Evolutionary conservation across 2,888 invertebrate species (phyloP).

Genomic region (Erebia epiphron): DNA sequence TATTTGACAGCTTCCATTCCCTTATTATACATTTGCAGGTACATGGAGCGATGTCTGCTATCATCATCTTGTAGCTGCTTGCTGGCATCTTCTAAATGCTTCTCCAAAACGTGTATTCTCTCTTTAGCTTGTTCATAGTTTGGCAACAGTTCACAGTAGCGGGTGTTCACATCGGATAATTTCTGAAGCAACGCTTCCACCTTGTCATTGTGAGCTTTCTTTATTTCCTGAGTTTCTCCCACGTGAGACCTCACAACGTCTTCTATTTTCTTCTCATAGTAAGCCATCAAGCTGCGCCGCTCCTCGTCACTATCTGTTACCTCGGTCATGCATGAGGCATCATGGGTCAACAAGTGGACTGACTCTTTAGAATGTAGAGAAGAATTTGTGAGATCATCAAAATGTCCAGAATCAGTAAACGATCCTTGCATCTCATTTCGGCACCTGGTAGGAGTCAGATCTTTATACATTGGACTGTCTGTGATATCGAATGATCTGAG

Average conservation of each 20-base stretch:
- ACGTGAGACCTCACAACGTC: conserved; percentile 85
- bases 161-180: conserved; percentile 88
- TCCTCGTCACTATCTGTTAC: conserved; percentile 84
- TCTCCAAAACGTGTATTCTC: conserved; percentile 86
- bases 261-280: conserved; percentile 89
- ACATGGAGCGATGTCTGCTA: conserved; percentile 88
- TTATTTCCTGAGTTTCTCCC: conserved; percentile 88
- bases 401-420: conserved; percentile 93
- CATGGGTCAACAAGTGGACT: conserved; percentile 81
- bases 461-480: conserved; percentile 75
- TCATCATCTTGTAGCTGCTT: conserved; percentile 88
- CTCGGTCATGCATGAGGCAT: conserved; percentile 80
- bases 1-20: conserved; percentile 91
- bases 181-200: conserved; percentile 88
- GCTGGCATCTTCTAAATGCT: conserved; percentile 87
- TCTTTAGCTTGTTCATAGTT: conserved; percentile 89
- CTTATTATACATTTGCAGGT: conserved; percentile 92
- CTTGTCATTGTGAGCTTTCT: conserved; percentile 90
- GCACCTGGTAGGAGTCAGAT: conserved; percentile 71
- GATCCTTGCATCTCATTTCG: conserved; percentile 88
- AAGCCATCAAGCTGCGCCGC: conserved; percentile 85
- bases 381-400: conserved; percentile 90
- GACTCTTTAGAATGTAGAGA: conserved; percentile 91
- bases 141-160: conserved; percentile 90
- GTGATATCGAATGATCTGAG: conserved; percentile 73